phyloP scores from a whole-genome alignment of 53 echinoderm and acorn worm genomes.

The Luidia sarsii region DNA sequence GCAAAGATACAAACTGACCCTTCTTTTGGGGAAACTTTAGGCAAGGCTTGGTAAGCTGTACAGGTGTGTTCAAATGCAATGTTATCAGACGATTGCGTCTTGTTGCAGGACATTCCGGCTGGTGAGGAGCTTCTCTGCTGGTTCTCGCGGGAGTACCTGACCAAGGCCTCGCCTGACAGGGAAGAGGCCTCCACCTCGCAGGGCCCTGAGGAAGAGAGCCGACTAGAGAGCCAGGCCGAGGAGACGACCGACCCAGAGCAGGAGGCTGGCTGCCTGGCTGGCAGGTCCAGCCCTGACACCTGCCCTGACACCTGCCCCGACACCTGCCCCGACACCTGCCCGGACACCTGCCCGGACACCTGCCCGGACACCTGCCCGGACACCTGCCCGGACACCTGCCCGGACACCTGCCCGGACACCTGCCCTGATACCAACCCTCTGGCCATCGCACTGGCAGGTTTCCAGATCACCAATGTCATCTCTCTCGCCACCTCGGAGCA shows the following conservation, averaged over 20 bases:
- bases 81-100: no score
- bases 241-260: no score
- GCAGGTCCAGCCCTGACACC: no score
- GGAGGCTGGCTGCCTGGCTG: background rate
- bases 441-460: slow-evolving; percentile 28
- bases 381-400: background rate
- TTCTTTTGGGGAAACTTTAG: no score
- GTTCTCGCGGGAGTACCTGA: slow-evolving; percentile 55
- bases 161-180: background rate
- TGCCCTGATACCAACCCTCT: background rate
- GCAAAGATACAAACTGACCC: no score
- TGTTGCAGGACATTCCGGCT: slow-evolving; percentile 68
- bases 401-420: background rate
- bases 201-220: background rate
- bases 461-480: slow-evolving; percentile 35
- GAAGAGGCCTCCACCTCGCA: background rate
- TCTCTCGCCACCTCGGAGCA: slow-evolving; percentile 28
- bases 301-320: no score
- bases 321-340: background rate
- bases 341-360: background rate
- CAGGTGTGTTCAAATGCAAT: no score
- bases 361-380: background rate
- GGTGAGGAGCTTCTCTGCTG: slow-evolving; percentile 93
- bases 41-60: no score
- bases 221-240: background rate